Percentiles rank a stretch among this genome's conserved stretches.
These are phyloP conservation scores for Coptotermes formosanus DNA, from an alignment of 1,140 invertebrate species.

Conservation along the genomic window DNA sequence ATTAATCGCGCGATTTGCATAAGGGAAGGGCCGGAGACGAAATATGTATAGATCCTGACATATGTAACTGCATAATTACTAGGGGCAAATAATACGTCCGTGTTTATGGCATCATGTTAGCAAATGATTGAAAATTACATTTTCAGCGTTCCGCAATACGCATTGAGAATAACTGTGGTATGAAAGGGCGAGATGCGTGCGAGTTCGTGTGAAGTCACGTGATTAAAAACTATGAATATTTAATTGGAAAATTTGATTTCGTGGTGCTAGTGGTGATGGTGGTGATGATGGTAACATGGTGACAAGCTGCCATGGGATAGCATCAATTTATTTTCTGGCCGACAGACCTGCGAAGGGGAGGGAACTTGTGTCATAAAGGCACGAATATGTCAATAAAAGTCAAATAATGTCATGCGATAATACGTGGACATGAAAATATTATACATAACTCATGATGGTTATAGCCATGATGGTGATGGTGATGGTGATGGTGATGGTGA, in stretches of 20 bases:
- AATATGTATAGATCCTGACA: neutral
- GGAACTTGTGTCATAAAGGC: no score
- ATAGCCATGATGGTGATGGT: no score
- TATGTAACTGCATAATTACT: neutral
- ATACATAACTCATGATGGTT: no score
- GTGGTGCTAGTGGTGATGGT: neutral
- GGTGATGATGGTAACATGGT: no score
- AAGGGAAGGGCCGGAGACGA: neutral
- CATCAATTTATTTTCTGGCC: no score
- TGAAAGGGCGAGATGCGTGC: no score
- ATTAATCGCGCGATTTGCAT: neutral
- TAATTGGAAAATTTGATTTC: neutral
- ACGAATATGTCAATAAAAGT: no score
- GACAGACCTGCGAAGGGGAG: no score
- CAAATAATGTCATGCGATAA: no score
- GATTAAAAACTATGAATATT: constrained; percentile 11
- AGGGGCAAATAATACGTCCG: neutral
- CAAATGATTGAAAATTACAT: neutral
- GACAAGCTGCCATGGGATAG: no score
- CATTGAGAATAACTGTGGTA: neutral
- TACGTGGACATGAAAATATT: no score
- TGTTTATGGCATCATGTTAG: neutral
- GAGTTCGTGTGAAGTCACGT: neutral
- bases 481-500: no score
- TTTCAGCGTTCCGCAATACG: neutral